Conservation (phyloP, 1,140 invertebrate genomes). For the Drosophila burlai region DNA sequence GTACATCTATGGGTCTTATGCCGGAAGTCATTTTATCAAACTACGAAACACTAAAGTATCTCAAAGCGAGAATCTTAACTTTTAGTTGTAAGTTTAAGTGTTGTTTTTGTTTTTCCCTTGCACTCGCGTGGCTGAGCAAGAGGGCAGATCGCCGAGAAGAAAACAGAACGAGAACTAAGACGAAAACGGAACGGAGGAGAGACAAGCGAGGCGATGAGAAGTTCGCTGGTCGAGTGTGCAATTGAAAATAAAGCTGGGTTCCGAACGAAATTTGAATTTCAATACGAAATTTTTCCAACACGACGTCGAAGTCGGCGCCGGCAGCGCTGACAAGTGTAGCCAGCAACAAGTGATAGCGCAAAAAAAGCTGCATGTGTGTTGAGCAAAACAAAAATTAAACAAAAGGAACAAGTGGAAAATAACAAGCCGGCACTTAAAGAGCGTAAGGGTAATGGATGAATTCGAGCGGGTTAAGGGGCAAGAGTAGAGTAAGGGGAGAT, state of each 20-base stretch:
- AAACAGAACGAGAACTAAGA: conserved; percentile 29
- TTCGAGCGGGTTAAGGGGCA: conserved; percentile 30
- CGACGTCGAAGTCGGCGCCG: conserved; percentile 20
- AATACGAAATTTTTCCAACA: conserved; percentile 73
- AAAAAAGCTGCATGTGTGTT: conserved; percentile 18
- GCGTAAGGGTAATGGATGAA: conserved; percentile 31
- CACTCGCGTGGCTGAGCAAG: conserved; percentile 16
- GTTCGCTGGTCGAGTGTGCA: conserved; percentile 72
- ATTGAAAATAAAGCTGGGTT: conserved; percentile 76
- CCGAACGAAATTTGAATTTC: conserved; percentile 79
- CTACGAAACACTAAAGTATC: conserved; percentile 26
- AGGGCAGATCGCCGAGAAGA: conserved; percentile 19
- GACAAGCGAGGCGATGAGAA: conserved; percentile 35
- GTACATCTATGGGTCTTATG: conserved; percentile 78
- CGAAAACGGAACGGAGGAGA: conserved; percentile 14
- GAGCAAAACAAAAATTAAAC: conserved; percentile 55
- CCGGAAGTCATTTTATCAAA: conserved; percentile 64
- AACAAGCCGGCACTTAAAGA: conserved; percentile 51
- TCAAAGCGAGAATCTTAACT: conserved; percentile 19
- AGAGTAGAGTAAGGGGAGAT: not conserved
- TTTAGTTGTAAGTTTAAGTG: conserved; percentile 13
- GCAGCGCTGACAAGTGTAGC: conserved; percentile 60
- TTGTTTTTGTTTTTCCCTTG: conserved; percentile 21
- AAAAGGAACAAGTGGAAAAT: conserved; percentile 43
- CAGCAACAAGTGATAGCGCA: conserved; percentile 75